Evolutionary conservation across 2,113 vertebrate species (phyloP).

Genomic region (Myrmecobius fasciatus): DNA sequence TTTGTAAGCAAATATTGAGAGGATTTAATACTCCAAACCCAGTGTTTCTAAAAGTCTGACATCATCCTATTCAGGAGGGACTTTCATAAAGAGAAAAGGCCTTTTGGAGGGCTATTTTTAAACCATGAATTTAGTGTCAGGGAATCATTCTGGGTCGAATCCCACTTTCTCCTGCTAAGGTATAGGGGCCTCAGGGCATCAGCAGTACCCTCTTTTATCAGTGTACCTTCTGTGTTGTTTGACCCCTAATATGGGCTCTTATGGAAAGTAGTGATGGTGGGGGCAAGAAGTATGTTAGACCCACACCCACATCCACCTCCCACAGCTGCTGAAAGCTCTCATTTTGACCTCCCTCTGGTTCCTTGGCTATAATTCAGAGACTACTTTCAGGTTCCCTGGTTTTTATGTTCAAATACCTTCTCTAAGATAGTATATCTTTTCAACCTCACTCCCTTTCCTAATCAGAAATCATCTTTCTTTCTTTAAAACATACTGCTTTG

Average conservation of each 20-base stretch:
- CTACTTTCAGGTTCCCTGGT: background rate
- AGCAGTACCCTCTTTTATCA: background rate
- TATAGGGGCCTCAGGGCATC: background rate
- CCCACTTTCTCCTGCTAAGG: background rate
- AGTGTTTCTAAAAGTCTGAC: background rate
- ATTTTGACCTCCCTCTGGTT: background rate
- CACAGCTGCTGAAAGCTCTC: background rate
- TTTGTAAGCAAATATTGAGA: background rate
- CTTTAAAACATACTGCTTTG: background rate
- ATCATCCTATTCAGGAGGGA: background rate
- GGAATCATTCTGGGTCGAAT: background rate
- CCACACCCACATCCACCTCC: background rate
- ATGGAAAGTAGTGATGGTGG: background rate
- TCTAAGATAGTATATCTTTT: background rate
- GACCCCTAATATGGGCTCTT: rapidly evolving
- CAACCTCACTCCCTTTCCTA: background rate
- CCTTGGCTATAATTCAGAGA: background rate
- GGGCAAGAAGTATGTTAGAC: background rate
- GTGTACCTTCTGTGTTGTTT: background rate
- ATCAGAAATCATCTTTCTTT: background rate
- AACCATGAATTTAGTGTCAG: background rate
- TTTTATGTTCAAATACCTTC: background rate
- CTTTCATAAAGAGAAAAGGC: background rate
- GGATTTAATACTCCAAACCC: background rate
- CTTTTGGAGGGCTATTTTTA: background rate